phyloP scores from a whole-genome alignment of 2,113 vertebrate species.

The Alethe castanea region DNA sequence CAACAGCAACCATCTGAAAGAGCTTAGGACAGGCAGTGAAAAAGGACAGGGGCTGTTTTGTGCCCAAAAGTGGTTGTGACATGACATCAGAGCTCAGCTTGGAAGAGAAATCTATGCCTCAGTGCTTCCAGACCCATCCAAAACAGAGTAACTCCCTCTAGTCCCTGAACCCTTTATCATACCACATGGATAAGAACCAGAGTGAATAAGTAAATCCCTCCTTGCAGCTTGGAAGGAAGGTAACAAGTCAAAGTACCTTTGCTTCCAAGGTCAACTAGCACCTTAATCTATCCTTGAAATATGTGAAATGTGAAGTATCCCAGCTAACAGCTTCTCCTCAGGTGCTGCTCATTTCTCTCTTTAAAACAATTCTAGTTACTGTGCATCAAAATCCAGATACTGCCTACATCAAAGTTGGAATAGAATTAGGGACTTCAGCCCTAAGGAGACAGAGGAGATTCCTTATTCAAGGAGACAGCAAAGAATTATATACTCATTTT shows the following conservation, averaged over 20 bases:
- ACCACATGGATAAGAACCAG: background rate
- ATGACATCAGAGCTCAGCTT: background rate
- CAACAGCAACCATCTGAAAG: background rate
- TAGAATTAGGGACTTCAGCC: background rate
- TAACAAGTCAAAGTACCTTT: background rate
- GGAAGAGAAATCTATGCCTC: background rate
- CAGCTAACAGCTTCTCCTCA: background rate
- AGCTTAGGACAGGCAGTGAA: background rate
- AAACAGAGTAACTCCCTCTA: background rate
- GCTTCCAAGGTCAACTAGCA: background rate
- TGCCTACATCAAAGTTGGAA: background rate
- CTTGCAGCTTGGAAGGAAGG: background rate
- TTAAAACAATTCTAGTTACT: background rate
- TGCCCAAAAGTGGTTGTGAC: background rate
- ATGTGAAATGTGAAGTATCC: background rate
- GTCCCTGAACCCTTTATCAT: background rate
- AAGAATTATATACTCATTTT: background rate
- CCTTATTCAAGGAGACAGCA: background rate
- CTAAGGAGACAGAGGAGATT: background rate
- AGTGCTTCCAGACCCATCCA: background rate
- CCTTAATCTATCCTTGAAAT: background rate
- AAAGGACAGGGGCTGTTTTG: background rate
- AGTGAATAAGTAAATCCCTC: background rate
- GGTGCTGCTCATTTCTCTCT: background rate
- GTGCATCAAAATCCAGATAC: background rate